These are phyloP conservation scores for Lasioglossum morio DNA, from an alignment of 2,888 invertebrate species.

Conservation along the genomic window DNA sequence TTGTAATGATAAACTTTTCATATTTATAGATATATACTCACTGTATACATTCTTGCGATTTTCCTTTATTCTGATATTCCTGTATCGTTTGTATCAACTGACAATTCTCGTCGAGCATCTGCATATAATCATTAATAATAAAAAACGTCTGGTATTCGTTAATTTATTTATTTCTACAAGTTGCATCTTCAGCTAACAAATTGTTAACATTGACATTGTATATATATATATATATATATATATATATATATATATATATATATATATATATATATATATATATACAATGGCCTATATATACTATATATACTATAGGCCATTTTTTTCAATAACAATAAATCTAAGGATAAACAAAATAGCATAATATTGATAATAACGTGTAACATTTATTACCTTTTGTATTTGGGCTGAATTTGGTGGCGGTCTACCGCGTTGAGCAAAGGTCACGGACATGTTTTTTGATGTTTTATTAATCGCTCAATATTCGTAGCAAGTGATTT, in stretches of 20 bases:
- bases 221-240: not conserved
- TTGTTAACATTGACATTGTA: not conserved
- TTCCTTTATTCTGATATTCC: conserved; percentile 98
- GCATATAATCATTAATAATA: conserved; percentile 53
- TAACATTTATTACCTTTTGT: conserved; percentile 87
- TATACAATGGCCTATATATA: too few species aligned
- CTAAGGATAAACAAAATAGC: not conserved
- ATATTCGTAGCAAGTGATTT: not conserved
- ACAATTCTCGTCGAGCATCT: conserved; percentile 98
- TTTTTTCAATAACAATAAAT: not conserved
- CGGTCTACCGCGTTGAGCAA: conserved; percentile 90
- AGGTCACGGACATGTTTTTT: conserved; percentile 89
- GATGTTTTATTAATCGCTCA: conserved; percentile 11
- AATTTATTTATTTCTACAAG: not conserved
- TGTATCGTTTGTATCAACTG: conserved; percentile 98
- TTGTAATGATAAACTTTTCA: not conserved
- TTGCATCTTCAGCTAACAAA: not conserved
- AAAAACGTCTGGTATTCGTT: not conserved
- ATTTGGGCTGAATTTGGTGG: conserved; percentile 94
- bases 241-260: too few species aligned
- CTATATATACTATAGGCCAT: not conserved
- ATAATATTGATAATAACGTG: not conserved
- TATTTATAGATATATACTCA: conserved; percentile 84
- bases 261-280: too few species aligned
- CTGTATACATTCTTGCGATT: conserved; percentile 96